A percentile compares a stretch with the other conserved stretches of the same genome.
Conservation (phyloP, 2,113 vertebrate species). For the Pygathrix nemaeus region DNA sequence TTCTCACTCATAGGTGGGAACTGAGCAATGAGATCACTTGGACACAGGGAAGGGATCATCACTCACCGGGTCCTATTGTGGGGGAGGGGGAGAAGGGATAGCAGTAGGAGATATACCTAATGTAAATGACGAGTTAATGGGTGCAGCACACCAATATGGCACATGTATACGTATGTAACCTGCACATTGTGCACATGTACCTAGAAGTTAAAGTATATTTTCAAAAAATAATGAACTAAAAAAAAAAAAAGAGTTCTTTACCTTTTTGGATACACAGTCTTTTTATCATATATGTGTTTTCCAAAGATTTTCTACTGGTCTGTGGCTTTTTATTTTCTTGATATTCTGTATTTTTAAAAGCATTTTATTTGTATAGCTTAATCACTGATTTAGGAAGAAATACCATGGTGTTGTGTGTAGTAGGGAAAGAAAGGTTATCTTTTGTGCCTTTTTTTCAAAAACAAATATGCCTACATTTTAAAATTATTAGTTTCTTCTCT, state of each 20-base stretch:
- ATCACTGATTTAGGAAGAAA: background rate
- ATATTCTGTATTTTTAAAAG: background rate
- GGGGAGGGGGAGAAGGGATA: too few species aligned
- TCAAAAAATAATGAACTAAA: too few species aligned
- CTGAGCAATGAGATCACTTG: too few species aligned
- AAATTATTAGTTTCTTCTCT: slow-evolving; percentile 31
- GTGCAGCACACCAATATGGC: too few species aligned
- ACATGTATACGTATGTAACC: too few species aligned
- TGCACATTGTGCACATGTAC: too few species aligned
- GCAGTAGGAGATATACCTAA: too few species aligned
- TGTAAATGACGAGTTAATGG: too few species aligned
- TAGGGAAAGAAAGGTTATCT: background rate
- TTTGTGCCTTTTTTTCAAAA: slow-evolving; percentile 11
- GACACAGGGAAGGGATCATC: too few species aligned
- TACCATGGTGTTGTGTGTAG: background rate
- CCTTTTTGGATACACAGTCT: background rate
- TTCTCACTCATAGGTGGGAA: too few species aligned
- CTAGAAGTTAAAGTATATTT: too few species aligned
- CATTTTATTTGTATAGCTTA: slow-evolving; percentile 28
- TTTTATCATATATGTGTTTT: slow-evolving; percentile 12
- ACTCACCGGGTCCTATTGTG: too few species aligned
- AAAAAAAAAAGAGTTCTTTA: background rate
- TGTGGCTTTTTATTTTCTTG: background rate
- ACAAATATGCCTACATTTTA: slow-evolving; percentile 9
- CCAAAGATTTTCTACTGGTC: background rate